These are phyloP conservation scores for Cygnus atratus DNA, from an alignment of 2,113 vertebrate genomes.

Conservation along the genomic window DNA sequence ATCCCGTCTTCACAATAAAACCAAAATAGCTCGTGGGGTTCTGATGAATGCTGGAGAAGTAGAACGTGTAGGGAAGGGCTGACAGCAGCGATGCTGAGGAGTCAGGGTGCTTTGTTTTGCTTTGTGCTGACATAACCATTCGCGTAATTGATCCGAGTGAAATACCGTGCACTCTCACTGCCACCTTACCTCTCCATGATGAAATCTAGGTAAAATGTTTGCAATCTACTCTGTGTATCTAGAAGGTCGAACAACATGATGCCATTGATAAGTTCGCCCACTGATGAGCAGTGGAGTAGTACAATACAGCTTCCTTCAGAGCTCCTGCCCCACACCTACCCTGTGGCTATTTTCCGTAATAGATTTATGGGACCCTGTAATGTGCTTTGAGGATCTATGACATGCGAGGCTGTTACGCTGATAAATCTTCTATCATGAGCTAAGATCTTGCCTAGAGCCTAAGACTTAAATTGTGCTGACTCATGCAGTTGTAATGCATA, in stretches of 20 bases:
- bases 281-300: neutral
- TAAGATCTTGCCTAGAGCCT: neutral
- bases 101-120: neutral
- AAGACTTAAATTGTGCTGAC: neutral
- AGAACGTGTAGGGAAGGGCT: neutral
- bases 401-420: neutral
- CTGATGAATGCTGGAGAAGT: neutral
- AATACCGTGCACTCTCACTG: neutral
- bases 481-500: accelerated
- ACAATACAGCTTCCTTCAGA: neutral
- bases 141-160: neutral
- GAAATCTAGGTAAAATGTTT: constrained; percentile 20
- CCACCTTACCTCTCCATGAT: neutral
- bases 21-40: neutral
- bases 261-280: neutral
- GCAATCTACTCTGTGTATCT: neutral
- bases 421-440: neutral
- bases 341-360: neutral
- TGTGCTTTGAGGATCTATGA: neutral
- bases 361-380: neutral
- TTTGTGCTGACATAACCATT: neutral
- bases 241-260: neutral
- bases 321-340: neutral
- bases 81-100: neutral
- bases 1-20: accelerated